Percentiles rank a stretch among this genome's conserved stretches.
phyloP scores from a whole-genome alignment of 2,113 vertebrate genomes.

The Rhinichthys klamathensis region DNA sequence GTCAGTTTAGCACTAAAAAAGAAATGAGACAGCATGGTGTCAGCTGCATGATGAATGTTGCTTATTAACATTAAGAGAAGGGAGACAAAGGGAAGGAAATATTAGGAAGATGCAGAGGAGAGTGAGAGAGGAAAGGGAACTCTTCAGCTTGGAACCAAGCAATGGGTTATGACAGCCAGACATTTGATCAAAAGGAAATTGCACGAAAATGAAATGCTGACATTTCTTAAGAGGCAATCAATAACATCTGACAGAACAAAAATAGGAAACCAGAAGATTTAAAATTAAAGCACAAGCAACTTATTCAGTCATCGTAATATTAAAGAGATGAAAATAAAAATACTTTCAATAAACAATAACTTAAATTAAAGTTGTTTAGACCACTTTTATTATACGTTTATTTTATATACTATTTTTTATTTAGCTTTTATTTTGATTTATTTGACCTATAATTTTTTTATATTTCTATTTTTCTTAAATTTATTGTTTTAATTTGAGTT shows the following conservation, averaged over 20 bases:
- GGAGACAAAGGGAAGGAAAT: not conserved
- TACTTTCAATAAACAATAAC: not conserved
- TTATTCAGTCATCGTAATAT: not conserved
- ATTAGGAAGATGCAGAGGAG: not conserved
- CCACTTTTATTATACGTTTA: no score
- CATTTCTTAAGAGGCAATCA: conserved; percentile 5
- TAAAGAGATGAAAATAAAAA: not conserved
- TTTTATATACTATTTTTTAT: not conserved
- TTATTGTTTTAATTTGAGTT: not conserved
- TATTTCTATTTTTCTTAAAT: not conserved
- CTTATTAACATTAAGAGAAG: not conserved
- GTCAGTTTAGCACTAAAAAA: not conserved
- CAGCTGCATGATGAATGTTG: conserved; percentile 25
- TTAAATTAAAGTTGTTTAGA: not conserved
- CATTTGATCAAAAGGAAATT: conserved; percentile 10
- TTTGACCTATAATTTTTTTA: no score
- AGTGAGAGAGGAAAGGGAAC: not conserved
- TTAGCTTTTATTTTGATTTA: not conserved
- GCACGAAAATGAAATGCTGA: not conserved
- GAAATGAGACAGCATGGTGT: not conserved
- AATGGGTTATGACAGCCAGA: not conserved
- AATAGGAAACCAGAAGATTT: conserved; percentile 23
- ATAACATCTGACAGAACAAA: not conserved
- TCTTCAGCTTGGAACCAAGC: not conserved
- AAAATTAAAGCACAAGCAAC: not conserved